A percentile compares a stretch with the other conserved stretches of the same genome.
Conservation (phyloP, 2,888 invertebrate species). For the Mellilla xanthometata region DNA sequence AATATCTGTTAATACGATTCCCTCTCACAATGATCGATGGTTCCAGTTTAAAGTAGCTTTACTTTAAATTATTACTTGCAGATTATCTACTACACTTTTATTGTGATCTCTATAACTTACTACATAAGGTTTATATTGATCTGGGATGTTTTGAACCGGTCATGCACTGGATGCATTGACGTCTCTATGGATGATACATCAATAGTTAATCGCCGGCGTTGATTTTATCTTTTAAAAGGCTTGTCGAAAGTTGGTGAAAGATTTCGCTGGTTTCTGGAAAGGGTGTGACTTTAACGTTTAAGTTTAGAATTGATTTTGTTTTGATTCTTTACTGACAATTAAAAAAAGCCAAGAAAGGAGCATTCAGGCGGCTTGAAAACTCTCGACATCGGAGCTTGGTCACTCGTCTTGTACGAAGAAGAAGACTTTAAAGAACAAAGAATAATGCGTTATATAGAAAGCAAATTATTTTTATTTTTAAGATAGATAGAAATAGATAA, state of each 20-base stretch:
- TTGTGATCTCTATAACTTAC: constrained; percentile 28
- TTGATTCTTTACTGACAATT: no score
- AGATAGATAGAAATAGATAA: no score
- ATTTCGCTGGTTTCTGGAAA: neutral
- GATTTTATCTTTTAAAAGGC: constrained; percentile 33
- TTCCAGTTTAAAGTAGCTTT: constrained; percentile 51
- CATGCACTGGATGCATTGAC: constrained; percentile 45
- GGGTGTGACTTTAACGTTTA: no score
- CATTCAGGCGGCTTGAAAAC: no score
- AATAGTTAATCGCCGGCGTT: constrained; percentile 37
- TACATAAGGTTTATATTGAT: constrained; percentile 18
- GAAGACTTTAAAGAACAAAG: no score
- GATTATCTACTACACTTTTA: constrained; percentile 26
- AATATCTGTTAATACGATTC: constrained; percentile 51
- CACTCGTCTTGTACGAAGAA: no score
- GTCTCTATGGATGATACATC: constrained; percentile 60
- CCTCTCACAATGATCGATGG: constrained; percentile 58
- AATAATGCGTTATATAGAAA: no score
- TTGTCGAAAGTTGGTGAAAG: neutral
- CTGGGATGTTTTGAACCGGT: constrained; percentile 9
- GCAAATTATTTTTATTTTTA: no score
- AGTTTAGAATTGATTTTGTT: no score
- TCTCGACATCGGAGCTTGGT: no score
- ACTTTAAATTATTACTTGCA: constrained; percentile 51
- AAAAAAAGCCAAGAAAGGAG: no score